A percentile compares a stretch with the other conserved stretches of the same genome.
These are phyloP conservation scores for Scrobipalpa costella DNA, from an alignment of 2,888 invertebrate genomes.

Conservation along the genomic window DNA sequence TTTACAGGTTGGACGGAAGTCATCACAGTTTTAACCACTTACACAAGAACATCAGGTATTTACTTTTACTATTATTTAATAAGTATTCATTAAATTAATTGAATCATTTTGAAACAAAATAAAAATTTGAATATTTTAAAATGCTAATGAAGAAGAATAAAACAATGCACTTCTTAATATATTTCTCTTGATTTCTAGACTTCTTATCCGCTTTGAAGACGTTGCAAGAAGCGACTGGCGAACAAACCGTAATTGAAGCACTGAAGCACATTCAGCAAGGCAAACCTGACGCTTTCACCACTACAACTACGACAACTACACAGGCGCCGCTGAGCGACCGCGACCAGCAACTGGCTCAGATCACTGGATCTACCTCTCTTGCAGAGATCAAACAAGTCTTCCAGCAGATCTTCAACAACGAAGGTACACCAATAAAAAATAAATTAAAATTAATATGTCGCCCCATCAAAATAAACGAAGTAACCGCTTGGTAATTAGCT, in stretches of 20 bases:
- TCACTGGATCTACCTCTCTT: constrained; percentile 3
- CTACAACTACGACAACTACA: constrained; percentile 14
- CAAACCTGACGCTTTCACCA: constrained; percentile 26
- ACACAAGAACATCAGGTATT: constrained; percentile 13
- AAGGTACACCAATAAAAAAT: background rate
- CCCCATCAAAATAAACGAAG: too few relatives aligned
- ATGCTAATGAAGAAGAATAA: background rate
- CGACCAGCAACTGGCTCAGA: constrained; percentile 1
- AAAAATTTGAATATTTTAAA: background rate
- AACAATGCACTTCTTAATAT: background rate
- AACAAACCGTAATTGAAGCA: constrained; percentile 25
- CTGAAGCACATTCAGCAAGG: constrained; percentile 33
- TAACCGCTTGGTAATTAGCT: too few relatives aligned
- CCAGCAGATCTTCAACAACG: background rate
- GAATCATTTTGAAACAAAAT: background rate
- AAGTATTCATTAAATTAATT: background rate
- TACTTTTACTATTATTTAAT: too few relatives aligned
- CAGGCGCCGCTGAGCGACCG: constrained; percentile 19
- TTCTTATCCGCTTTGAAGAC: constrained; percentile 8
- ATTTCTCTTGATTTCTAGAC: background rate
- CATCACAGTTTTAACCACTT: background rate
- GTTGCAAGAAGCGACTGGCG: background rate
- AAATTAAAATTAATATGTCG: too few relatives aligned
- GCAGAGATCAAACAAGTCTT: constrained; percentile 4
- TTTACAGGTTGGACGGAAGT: background rate